phyloP scores from a whole-genome alignment of 2,113 vertebrate genomes.

The Monopterus albus region DNA sequence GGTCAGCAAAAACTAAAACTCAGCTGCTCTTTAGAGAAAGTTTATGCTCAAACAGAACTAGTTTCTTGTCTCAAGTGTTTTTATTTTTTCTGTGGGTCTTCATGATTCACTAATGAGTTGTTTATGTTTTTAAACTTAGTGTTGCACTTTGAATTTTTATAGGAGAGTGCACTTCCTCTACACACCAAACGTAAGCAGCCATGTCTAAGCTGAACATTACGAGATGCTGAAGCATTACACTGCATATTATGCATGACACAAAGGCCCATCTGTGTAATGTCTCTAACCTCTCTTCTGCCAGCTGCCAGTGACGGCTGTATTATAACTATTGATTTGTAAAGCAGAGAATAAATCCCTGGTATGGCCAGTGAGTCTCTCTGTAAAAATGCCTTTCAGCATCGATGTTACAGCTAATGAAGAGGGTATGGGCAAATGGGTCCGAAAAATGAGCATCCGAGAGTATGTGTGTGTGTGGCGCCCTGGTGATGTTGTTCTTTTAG shows the following conservation, averaged over 20 bases:
- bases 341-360: conserved; percentile 26
- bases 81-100: conserved; percentile 18
- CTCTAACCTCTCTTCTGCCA: conserved; percentile 44
- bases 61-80: neutral
- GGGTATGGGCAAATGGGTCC: neutral
- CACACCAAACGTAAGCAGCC: conserved; percentile 27
- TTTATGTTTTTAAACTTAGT: conserved; percentile 10
- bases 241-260: conserved; percentile 36
- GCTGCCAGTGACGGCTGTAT: conserved; percentile 34
- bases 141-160: conserved; percentile 28
- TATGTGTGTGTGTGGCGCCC: conserved; percentile 4
- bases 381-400: conserved; percentile 8
- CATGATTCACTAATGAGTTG: neutral
- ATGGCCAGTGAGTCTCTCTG: conserved; percentile 10
- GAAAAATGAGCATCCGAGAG: conserved; percentile 4
- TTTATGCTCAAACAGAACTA: no score
- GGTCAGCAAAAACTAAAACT: no score
- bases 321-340: conserved; percentile 57
- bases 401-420: conserved; percentile 17
- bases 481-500: conserved; percentile 25
- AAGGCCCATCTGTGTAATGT: conserved; percentile 34
- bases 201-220: conserved; percentile 31
- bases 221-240: conserved; percentile 6
- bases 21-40: no score
- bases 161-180: neutral